phyloP scores from a whole-genome alignment of 2,888 invertebrate genomes.

The Cheilosia vulpina region DNA sequence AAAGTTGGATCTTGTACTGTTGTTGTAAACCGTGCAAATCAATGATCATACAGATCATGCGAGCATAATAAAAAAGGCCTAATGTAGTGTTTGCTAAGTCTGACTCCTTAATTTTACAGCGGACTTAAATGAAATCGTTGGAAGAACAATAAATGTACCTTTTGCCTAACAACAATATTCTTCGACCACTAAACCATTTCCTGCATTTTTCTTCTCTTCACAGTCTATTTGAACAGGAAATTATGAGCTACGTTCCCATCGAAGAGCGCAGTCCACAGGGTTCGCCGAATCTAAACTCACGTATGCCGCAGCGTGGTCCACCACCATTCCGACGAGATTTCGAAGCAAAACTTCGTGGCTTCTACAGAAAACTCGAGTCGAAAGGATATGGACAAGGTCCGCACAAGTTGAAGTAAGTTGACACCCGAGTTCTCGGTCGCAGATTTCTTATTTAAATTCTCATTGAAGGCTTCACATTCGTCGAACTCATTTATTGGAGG shows the following conservation, averaged over 20 bases:
- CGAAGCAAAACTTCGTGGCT: constrained; percentile 96
- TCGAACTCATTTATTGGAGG: constrained; percentile 96
- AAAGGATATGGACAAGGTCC: constrained; percentile 99
- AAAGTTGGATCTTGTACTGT: too few species aligned
- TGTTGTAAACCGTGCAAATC: too few species aligned
- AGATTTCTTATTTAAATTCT: neutral
- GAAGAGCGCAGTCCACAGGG: constrained; percentile 85
- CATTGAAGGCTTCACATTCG: constrained; percentile 92
- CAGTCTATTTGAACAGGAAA: constrained; percentile 99
- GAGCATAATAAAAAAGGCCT: too few species aligned
- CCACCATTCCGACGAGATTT: constrained; percentile 97
- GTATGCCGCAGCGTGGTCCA: constrained; percentile 91
- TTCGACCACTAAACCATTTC: neutral
- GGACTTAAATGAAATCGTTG: too few species aligned
- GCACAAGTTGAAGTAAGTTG: constrained; percentile 94
- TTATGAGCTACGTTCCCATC: constrained; percentile 97
- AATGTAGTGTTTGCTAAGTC: too few species aligned
- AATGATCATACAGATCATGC: too few species aligned
- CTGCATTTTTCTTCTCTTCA: constrained; percentile 79
- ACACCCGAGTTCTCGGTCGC: neutral
- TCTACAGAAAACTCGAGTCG: constrained; percentile 96
- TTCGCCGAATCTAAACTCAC: constrained; percentile 90
- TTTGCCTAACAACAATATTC: too few species aligned
- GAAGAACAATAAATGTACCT: too few species aligned
- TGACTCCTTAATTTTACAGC: too few species aligned